Base-by-base conservation (phyloP, 2,888 invertebrate species). In the Ellobium chinense region DNA sequence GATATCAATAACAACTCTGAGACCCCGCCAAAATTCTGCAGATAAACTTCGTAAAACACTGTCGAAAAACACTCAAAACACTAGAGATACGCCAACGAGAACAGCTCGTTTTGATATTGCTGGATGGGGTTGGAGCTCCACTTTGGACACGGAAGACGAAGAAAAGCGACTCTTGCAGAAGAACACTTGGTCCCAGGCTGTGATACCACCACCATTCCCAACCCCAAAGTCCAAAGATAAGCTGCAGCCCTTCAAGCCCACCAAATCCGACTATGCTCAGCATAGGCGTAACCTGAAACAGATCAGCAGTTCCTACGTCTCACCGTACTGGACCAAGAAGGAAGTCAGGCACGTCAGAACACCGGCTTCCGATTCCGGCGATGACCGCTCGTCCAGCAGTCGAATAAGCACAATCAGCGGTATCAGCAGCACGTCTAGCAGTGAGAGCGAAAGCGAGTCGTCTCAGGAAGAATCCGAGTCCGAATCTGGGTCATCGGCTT, bases 271-370 rank as follows among this genome's bases (percentile, higher is more conserved):
- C n/a, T 36, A 56, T 54, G 72, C 56, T 0, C 72, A 58, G 36
- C 72, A 72, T 24, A 34, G 36, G 27, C 72, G 72, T 1, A 72
- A 72, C 37, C 36, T 72, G n/a, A 72, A 3, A n/a, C 72, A 72
- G 1, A 72, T 72, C 34, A 58, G 36, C 27, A 3, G 36, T 4
- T 72, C 72, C 2, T 72, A 72, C 12, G 24, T 58, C 21, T 72
- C 72, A 1, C 72, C 72, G 4, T 72, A 72, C 27, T 72, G 58
- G 58, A 34, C 72, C 5, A 72, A 72, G 58, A 72, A 72, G 7
- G 72, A 72, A 37, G 36, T 72, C 27, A 72, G 58, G 29, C 58
- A 27, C 1, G 27, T 21, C 24, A n/a, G 72, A 58, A 24, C 72
- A 9, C 72, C 72, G 14, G 72, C 37, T 0, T 72, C 72, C 9